A percentile compares a stretch with the other conserved stretches of the same genome.
phyloP scores from a whole-genome alignment of 2,797 vertebrate species.

The Hapalemur alaotrensis region DNA sequence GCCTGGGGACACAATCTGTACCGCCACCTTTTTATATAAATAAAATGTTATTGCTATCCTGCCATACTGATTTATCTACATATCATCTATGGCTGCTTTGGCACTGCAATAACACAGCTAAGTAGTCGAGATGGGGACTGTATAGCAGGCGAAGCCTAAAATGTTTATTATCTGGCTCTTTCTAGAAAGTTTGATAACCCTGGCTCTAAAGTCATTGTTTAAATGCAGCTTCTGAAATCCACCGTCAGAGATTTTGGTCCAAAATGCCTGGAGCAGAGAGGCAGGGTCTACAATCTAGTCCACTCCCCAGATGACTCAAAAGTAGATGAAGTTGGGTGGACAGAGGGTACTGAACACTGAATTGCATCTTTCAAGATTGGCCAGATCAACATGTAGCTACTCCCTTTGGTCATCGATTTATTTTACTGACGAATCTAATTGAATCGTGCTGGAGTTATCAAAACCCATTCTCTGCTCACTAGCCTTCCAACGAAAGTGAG shows the following conservation, averaged over 20 bases:
- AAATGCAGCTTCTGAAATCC: not conserved
- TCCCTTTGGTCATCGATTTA: not conserved
- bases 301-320: not conserved
- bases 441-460: not conserved
- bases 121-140: not conserved
- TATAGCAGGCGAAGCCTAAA: not conserved
- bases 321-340: not conserved
- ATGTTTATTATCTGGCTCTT: not conserved
- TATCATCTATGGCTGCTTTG: not conserved
- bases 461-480: not conserved
- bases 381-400: not conserved
- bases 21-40: not conserved
- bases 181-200: not conserved
- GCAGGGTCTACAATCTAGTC: too few species aligned
- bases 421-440: not conserved
- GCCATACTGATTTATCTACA: too few species aligned
- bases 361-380: not conserved
- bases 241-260: not conserved
- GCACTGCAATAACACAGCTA: not conserved
- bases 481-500: not conserved
- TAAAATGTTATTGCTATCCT: not conserved
- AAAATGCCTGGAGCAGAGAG: not conserved
- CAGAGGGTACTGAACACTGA: not conserved
- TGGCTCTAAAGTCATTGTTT: not conserved
- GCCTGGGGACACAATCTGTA: not conserved